Base-by-base conservation (phyloP, 2,888 invertebrate genomes). In the Subacronicta megacephala region DNA sequence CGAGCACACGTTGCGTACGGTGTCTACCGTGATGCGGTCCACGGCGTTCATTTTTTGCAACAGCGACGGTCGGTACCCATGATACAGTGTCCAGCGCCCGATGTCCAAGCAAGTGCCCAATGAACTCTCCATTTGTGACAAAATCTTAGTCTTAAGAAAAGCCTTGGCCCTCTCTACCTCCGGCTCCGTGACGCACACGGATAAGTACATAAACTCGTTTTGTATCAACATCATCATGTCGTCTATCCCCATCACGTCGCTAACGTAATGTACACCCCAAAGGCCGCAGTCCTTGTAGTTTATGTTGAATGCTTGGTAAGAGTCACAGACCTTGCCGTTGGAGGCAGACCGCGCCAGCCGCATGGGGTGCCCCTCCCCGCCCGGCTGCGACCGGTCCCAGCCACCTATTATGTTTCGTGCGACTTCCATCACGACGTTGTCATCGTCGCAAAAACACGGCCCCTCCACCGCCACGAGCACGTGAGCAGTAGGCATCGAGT, bases 201-300 rank as follows among this genome's bases (percentile, higher is more conserved):
- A 98, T 49, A 99, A 87, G 57, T 96, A 95, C 97, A 98, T 97
- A 96, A 98, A 97, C 85, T 97, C 97, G 17, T 94, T 89, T 86
- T 97, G 97, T 18, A 98, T 91, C 64, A 96, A 95, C 82, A 88
- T 95, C 33, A 97, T 81, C 96, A 97, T 96, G 66, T 96, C 95
- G 75, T 96, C 96, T 59, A 95, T 92, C 63, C 95, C 94, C 78
- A 96, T 6, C 95, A 95, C 63, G 96, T 96, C 49, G 96, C 96
- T 1, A 0, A 98, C 96, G 74, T 97, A 98, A 84, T 98, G 98
- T 31, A 97, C 95, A 10, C 99, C 99, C 98, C 99, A 99, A 1
- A 99, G 95, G 12, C 99, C 99, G 12, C 99, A 99, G 84, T 99
- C 99, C 84, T 98, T 98, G 93, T 99, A 99, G 87, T 97, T 97